Percentiles rank a stretch among this genome's conserved stretches.
These are phyloP conservation scores for Lasiurus cinereus DNA, from an alignment of 2,113 vertebrate genomes.

Conservation along the genomic window DNA sequence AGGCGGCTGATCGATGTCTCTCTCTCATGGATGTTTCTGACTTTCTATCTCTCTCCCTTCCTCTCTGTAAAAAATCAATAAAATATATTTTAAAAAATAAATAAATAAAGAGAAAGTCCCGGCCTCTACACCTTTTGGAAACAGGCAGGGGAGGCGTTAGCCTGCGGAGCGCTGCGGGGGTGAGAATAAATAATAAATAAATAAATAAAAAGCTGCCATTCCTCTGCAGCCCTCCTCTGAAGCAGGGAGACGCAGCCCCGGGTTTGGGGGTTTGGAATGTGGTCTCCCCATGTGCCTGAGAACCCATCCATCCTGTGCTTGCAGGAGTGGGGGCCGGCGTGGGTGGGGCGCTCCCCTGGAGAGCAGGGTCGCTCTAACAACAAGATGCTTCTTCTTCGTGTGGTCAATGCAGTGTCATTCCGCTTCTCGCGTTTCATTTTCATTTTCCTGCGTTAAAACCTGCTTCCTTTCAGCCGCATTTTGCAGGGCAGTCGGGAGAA, in stretches of 20 bases:
- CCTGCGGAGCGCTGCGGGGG: not conserved
- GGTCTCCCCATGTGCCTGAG: not conserved
- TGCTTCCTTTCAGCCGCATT: not conserved
- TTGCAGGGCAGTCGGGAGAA: not conserved
- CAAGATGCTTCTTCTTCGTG: not conserved
- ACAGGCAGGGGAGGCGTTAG: slow-evolving; percentile 38
- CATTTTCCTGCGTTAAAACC: not conserved
- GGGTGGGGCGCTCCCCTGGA: not conserved
- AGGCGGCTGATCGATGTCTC: too few species aligned
- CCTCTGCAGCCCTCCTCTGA: not conserved
- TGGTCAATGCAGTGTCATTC: not conserved
- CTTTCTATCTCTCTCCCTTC: too few species aligned
- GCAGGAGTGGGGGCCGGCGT: not conserved
- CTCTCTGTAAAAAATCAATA: too few species aligned
- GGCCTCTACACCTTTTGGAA: slow-evolving; percentile 43
- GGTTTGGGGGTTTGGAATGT: not conserved
- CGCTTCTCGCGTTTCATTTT: not conserved
- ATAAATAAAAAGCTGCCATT: not conserved
- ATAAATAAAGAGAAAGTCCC: too few species aligned
- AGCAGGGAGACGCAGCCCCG: not conserved
- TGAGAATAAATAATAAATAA: not conserved
- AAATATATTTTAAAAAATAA: too few species aligned
- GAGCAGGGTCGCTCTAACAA: not conserved
- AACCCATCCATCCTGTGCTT: not conserved
- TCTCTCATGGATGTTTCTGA: too few species aligned